Evolutionary conservation across 2,797 vertebrate species (phyloP).

Genomic region (Schizopygopsis malacanthus): DNA sequence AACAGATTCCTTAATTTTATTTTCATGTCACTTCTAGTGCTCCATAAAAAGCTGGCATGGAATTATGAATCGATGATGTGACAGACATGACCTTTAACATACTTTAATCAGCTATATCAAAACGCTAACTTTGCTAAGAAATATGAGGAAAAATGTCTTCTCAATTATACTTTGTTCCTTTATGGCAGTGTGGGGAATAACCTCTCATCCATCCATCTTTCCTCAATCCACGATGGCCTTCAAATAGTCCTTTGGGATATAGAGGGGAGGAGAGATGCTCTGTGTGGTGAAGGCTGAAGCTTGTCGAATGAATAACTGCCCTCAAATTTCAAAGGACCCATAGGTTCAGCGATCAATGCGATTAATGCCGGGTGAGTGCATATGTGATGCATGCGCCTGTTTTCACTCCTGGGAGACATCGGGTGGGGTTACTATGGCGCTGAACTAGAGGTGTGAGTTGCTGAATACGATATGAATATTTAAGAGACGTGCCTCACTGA

Average conservation of each 20-base stretch:
- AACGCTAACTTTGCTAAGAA: constrained; percentile 11
- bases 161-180: not conserved
- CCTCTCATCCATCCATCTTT: constrained; percentile 16
- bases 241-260: not conserved
- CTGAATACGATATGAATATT: constrained; percentile 9
- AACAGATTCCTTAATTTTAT: not conserved
- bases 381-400: constrained; percentile 22
- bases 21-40: not conserved
- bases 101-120: not conserved
- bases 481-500: constrained; percentile 15
- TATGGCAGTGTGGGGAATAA: constrained; percentile 28
- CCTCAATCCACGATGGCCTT: constrained; percentile 9
- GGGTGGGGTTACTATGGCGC: constrained; percentile 39
- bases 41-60: not conserved
- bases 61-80: constrained; percentile 14
- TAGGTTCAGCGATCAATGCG: constrained; percentile 30
- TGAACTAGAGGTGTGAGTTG: constrained; percentile 30
- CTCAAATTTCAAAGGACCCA: constrained; percentile 7
- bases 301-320: constrained; percentile 31
- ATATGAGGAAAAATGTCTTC: not conserved
- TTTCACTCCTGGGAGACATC: not conserved
- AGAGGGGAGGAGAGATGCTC: not conserved
- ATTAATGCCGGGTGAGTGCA: constrained; percentile 38
- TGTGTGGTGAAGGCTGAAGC: constrained; percentile 4
- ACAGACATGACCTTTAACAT: constrained; percentile 10